Evolutionary conservation across 1,140 invertebrate genomes (phyloP).

Genomic region (Arion vulgaris): DNA sequence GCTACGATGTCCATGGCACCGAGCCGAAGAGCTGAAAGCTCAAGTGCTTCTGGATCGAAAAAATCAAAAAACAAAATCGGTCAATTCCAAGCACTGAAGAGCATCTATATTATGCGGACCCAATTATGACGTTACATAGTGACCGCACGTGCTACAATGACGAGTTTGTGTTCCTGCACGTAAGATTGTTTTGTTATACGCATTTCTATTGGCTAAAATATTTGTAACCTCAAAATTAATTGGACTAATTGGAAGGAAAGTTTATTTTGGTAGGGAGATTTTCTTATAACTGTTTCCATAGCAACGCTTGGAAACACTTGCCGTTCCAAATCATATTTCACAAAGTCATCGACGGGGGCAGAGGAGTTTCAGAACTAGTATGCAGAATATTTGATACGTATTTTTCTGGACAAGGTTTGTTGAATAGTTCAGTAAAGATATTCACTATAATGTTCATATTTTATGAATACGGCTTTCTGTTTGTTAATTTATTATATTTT

Average conservation of each 20-base stretch:
- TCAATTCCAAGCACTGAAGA: neutral
- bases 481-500: too few relatives aligned
- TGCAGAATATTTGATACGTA: neutral
- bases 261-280: neutral
- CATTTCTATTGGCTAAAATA: neutral
- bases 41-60: too few relatives aligned
- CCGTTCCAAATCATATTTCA: too few relatives aligned
- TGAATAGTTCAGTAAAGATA: neutral
- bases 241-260: neutral
- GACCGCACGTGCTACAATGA: too few relatives aligned
- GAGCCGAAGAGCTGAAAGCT: too few relatives aligned
- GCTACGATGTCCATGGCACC: too few relatives aligned
- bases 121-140: too few relatives aligned
- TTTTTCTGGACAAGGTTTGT: neutral
- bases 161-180: too few relatives aligned
- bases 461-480: too few relatives aligned
- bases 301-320: neutral
- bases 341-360: slow-evolving; percentile 9
- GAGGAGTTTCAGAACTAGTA: neutral
- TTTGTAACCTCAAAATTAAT: neutral
- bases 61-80: too few relatives aligned
- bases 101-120: neutral
- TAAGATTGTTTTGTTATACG: neutral
- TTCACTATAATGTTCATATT: too few relatives aligned
- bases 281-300: neutral